phyloP scores from a whole-genome alignment of 2,113 vertebrate genomes.

The Tympanuchus pallidicinctus region DNA sequence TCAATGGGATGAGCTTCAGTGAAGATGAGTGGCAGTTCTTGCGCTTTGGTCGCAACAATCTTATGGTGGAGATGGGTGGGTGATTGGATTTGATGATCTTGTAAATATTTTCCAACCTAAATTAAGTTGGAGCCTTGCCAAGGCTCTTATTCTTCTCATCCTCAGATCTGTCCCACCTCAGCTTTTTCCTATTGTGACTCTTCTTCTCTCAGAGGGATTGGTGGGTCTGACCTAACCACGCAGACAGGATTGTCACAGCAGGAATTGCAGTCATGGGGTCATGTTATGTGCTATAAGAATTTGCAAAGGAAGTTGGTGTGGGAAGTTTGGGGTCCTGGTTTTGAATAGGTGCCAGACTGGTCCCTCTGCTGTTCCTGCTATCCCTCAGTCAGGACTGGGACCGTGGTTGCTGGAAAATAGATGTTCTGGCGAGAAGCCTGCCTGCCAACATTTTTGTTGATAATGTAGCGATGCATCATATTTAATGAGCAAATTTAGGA shows the following conservation, averaged over 20 bases:
- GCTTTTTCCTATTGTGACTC: not conserved
- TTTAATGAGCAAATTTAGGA: conserved; percentile 33
- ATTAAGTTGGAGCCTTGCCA: not conserved
- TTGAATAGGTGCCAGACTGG: accelerated
- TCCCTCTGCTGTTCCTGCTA: too few relatives aligned
- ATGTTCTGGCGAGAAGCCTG: not conserved
- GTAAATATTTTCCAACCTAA: too few relatives aligned
- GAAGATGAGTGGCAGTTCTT: too few relatives aligned
- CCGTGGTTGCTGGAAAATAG: not conserved
- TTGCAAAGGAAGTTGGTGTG: not conserved
- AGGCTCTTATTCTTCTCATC: not conserved
- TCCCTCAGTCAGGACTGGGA: not conserved
- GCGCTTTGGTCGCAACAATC: too few relatives aligned
- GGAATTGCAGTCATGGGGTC: not conserved
- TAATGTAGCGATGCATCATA: not conserved
- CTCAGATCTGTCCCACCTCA: not conserved
- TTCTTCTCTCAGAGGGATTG: too few relatives aligned
- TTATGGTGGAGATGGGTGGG: too few relatives aligned
- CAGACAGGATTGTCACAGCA: not conserved
- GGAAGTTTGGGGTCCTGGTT: not conserved
- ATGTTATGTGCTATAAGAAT: too few relatives aligned
- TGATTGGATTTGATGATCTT: too few relatives aligned
- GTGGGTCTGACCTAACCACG: too few relatives aligned
- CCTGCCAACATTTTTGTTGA: not conserved
- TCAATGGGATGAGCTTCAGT: too few relatives aligned